Conservation (phyloP, 2,797 vertebrate genomes). For the Danio albolineatus region DNA sequence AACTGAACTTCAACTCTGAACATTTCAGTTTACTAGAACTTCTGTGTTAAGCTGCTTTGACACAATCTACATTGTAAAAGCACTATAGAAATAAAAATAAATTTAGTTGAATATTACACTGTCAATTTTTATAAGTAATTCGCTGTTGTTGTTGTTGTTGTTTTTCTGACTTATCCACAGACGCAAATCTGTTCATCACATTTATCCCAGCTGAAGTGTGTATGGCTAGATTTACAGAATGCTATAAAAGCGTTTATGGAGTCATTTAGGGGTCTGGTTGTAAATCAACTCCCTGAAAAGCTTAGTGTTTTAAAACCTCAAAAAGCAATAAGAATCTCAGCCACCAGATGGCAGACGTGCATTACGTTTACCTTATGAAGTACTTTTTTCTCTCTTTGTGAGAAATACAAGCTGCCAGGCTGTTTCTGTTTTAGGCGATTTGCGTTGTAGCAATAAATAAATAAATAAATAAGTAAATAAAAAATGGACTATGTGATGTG, state of each 20-base stretch:
- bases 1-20: no score
- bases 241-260: constrained; percentile 6
- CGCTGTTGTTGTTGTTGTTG: neutral
- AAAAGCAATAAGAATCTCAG: neutral
- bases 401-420: no score
- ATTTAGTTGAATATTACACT: neutral
- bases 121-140: neutral
- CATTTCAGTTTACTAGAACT: no score
- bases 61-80: no score
- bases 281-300: neutral
- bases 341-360: constrained; percentile 54
- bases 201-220: neutral
- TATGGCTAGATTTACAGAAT: constrained; percentile 12
- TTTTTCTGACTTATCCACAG: neutral
- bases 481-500: neutral
- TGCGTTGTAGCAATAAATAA: no score
- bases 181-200: neutral
- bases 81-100: no score
- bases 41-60: no score
- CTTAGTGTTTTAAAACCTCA: neutral
- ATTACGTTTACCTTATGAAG: neutral
- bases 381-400: no score
- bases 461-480: no score
- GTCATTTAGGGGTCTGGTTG: neutral
- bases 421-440: neutral